These are phyloP conservation scores for Brachypodius melanocephalos DNA, from an alignment of 2,113 vertebrate genomes.

Conservation along the genomic window DNA sequence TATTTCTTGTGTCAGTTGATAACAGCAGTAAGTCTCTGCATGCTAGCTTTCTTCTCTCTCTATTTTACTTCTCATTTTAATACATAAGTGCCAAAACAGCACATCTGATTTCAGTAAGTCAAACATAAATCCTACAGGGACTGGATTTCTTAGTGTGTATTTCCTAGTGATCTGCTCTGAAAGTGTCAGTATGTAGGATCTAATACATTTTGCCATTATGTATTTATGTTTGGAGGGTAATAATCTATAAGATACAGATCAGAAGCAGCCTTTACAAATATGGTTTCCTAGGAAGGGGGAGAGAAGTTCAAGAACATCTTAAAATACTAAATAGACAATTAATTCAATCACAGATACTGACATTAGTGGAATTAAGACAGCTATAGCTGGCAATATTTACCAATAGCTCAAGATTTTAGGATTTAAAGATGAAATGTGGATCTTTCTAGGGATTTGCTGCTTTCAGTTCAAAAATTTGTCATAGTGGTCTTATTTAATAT, in stretches of 20 bases:
- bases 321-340: background rate
- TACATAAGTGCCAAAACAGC: background rate
- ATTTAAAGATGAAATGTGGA: background rate
- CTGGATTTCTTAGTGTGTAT: background rate
- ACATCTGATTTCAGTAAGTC: background rate
- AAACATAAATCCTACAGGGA: background rate
- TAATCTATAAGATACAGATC: background rate
- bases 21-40: background rate
- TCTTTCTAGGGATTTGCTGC: background rate
- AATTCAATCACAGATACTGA: background rate
- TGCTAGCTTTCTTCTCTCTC: background rate
- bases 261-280: background rate
- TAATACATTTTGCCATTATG: background rate
- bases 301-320: background rate
- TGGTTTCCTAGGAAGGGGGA: background rate
- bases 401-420: background rate
- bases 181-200: background rate
- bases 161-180: background rate
- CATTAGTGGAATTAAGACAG: background rate
- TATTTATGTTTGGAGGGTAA: background rate
- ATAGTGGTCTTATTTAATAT: background rate
- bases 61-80: background rate
- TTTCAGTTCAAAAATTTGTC: background rate
- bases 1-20: background rate
- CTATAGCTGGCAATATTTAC: background rate